phyloP scores from a whole-genome alignment of 2,888 invertebrate genomes.

The Drosophila ochracea region DNA sequence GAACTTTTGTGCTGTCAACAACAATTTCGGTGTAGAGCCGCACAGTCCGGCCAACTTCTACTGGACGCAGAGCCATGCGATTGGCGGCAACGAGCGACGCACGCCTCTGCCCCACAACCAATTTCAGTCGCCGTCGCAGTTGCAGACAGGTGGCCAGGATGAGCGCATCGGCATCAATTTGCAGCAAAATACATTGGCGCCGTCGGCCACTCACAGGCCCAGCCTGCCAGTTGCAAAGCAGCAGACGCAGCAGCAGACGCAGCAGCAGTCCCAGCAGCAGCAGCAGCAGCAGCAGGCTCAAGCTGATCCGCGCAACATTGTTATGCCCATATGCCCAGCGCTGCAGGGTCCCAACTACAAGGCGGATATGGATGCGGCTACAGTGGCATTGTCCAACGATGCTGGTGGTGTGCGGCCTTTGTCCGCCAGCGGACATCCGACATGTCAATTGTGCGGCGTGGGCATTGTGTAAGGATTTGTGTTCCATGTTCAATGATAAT shows the following conservation, averaged over 20 bases:
- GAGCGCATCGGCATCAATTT: conserved; percentile 85
- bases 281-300: conserved; percentile 38
- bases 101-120: conserved; percentile 86
- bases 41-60: conserved; percentile 87
- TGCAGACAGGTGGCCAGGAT: conserved; percentile 65
- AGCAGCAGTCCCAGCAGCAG: not conserved
- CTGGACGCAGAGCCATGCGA: conserved; percentile 91
- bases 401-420: conserved; percentile 76
- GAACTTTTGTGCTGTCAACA: conserved; percentile 50
- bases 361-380: conserved; percentile 83
- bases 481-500: conserved; percentile 65
- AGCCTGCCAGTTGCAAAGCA: conserved; percentile 85
- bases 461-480: conserved; percentile 85
- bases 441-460: conserved; percentile 84
- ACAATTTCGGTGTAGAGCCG: conserved; percentile 73
- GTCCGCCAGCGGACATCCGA: conserved; percentile 83
- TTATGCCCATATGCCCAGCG: conserved; percentile 83
- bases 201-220: conserved; percentile 86
- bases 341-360: conserved; percentile 83
- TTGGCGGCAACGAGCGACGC: conserved; percentile 87
- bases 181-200: conserved; percentile 87
- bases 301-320: conserved; percentile 82
- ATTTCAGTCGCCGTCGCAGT: conserved; percentile 77
- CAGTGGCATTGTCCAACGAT: conserved; percentile 73
- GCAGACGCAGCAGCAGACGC: conserved; percentile 38